Evolutionary conservation across 2,797 vertebrate genomes (phyloP).

Genomic region (Acridotheres tristis): DNA sequence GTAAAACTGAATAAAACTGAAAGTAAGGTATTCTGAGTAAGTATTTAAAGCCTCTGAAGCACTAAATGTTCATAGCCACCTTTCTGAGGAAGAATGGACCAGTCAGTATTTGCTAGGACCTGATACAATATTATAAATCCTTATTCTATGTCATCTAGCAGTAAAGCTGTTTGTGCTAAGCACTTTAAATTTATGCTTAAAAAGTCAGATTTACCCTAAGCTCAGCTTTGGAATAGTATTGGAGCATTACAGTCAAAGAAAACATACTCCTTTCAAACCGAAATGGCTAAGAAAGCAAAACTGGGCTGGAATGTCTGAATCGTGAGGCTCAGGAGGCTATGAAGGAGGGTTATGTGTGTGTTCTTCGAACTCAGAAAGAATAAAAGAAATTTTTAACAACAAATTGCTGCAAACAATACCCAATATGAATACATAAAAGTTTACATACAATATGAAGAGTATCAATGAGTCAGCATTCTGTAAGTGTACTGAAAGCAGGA

Average conservation of each 20-base stretch:
- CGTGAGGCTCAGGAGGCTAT: background rate
- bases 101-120: background rate
- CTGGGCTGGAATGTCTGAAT: background rate
- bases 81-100: background rate
- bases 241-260: constrained; percentile 25
- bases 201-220: background rate
- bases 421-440: background rate
- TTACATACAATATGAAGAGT: background rate
- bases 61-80: background rate
- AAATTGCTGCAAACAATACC: background rate
- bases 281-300: constrained; percentile 15
- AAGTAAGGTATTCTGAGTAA: background rate
- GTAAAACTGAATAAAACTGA: background rate
- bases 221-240: constrained; percentile 19
- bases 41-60: constrained; percentile 18
- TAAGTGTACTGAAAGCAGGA: background rate
- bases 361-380: background rate
- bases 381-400: background rate
- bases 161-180: background rate
- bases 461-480: background rate
- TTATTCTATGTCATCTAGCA: background rate
- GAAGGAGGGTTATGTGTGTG: background rate
- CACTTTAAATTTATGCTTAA: background rate
- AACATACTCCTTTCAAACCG: background rate
- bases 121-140: background rate